These are phyloP conservation scores for Choreutis nemorana DNA, from an alignment of 2,888 invertebrate genomes.

Conservation along the genomic window DNA sequence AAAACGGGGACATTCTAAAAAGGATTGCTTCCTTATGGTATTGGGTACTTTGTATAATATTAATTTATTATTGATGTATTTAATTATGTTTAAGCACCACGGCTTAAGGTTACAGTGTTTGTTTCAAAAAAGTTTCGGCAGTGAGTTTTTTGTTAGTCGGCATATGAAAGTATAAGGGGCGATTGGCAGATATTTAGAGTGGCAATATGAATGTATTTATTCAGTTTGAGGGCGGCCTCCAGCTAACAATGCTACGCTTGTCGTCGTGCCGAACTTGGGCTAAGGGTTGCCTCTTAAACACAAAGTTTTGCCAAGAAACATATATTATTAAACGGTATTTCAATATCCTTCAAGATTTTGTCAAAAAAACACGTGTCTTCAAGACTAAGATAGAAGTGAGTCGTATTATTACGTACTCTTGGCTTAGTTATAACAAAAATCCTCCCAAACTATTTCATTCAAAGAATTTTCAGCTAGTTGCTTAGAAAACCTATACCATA, in stretches of 20 bases:
- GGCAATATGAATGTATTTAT: slow-evolving; percentile 68
- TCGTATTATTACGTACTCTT: too few species aligned
- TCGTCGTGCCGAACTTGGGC: slow-evolving; percentile 34
- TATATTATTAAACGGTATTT: background rate
- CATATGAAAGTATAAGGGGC: slow-evolving; percentile 27
- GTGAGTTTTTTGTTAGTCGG: slow-evolving; percentile 25
- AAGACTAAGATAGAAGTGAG: background rate
- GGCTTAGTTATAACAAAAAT: too few species aligned
- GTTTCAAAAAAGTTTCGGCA: background rate
- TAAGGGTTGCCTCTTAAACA: slow-evolving; percentile 32
- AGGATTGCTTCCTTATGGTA: background rate
- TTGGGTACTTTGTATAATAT: too few species aligned
- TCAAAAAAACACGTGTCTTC: background rate
- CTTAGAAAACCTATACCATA: too few species aligned
- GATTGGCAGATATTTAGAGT: slow-evolving; percentile 58
- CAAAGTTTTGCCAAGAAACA: background rate
- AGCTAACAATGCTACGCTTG: slow-evolving; percentile 64
- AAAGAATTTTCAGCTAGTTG: too few species aligned
- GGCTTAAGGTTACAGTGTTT: background rate
- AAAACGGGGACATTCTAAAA: background rate
- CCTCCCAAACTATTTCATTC: too few species aligned
- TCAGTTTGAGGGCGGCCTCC: slow-evolving; percentile 56
- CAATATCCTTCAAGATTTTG: too few species aligned
- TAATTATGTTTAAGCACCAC: too few species aligned
- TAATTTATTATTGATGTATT: too few species aligned